Evolutionary conservation across 2,888 invertebrate genomes (phyloP).

Genomic region (Neoitamus cyanurus): DNA sequence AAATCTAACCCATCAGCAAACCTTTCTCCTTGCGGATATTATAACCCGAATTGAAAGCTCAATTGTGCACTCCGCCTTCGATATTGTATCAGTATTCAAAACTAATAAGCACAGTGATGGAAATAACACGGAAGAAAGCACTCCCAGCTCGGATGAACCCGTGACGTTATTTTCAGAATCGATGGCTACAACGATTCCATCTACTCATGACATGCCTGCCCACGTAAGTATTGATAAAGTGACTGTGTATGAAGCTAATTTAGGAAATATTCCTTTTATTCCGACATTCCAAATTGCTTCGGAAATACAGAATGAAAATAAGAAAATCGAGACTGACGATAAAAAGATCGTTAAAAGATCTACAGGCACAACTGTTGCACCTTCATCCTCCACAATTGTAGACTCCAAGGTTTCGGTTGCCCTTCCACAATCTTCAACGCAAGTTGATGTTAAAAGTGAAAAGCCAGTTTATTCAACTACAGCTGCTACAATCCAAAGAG

Average conservation of each 20-base stretch:
- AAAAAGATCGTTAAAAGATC: neutral
- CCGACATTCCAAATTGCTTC: conserved; percentile 40
- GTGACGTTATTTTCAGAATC: neutral
- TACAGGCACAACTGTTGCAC: neutral
- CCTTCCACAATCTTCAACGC: neutral
- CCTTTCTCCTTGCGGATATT: conserved; percentile 60
- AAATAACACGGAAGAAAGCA: neutral
- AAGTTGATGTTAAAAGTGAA: neutral
- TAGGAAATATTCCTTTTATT: conserved; percentile 45
- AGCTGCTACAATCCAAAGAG: neutral
- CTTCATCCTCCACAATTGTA: neutral
- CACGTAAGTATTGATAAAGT: conserved; percentile 62
- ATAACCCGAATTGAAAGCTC: conserved; percentile 61
- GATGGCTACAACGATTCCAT: conserved; percentile 45
- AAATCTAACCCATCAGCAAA: conserved; percentile 55
- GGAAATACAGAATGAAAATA: neutral
- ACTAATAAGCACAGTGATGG: conserved; percentile 55
- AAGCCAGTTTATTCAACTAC: neutral
- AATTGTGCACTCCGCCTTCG: conserved; percentile 60
- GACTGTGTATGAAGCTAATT: conserved; percentile 51
- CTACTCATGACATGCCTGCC: conserved; percentile 55
- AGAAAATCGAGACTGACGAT: neutral
- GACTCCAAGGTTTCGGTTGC: neutral
- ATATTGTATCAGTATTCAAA: conserved; percentile 54
- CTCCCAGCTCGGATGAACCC: neutral